Percentiles rank a stretch among this genome's conserved stretches.
Evolutionary conservation across 1,140 invertebrate species (phyloP).

Genomic region (Cherax quadricarinatus): DNA sequence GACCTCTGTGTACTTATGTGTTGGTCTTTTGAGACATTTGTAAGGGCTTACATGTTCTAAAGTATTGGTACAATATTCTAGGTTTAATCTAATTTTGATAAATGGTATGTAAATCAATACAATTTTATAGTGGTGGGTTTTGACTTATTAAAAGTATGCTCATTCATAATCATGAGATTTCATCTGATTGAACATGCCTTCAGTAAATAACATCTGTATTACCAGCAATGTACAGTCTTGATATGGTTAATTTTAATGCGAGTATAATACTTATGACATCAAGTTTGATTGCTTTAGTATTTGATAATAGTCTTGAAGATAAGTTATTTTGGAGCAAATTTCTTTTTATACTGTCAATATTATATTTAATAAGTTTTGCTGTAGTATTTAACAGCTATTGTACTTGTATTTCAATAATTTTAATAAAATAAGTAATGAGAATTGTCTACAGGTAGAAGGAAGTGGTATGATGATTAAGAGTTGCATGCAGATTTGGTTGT

Average conservation of each 20-base stretch:
- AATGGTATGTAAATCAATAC: neutral
- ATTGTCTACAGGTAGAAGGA: neutral
- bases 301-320: neutral
- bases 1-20: conserved; percentile 54
- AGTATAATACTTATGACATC: neutral
- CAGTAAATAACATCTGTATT: neutral
- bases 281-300: neutral
- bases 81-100: neutral
- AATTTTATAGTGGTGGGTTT: neutral
- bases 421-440: neutral
- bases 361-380: conserved; percentile 8
- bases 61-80: neutral
- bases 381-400: neutral
- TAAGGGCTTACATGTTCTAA: conserved; percentile 4
- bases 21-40: conserved; percentile 46
- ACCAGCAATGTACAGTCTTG: neutral
- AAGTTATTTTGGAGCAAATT: neutral
- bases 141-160: neutral
- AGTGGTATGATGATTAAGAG: neutral
- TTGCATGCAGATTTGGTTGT: conserved; percentile 4
- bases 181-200: neutral
- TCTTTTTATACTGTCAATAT: conserved; percentile 43
- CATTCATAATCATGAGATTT: neutral
- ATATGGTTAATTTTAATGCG: neutral
- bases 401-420: neutral